Evolutionary conservation across 2,888 invertebrate species (phyloP), one percentile per base, ranked within the genome.

Genomic region (Phortica okadai): DNA sequence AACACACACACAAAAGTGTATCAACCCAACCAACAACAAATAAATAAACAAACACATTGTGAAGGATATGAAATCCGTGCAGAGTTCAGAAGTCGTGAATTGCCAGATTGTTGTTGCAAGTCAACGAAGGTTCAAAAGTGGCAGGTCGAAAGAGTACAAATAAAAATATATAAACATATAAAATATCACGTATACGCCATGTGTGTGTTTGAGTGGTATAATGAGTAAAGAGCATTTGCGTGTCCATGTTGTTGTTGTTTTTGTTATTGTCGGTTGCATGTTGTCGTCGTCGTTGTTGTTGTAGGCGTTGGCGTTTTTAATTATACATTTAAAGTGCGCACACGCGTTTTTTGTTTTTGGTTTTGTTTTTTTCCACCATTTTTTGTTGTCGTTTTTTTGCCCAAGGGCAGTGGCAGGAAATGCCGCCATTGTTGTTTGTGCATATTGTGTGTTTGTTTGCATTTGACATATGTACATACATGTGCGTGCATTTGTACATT

Each of bases 51-150:
- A 33, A 33, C 33, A 33, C 33, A 33, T 0, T 33, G 33, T 5
- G 33, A 33, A 33, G 33, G 33, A 33, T 5, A 33, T 33, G 8
- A 56, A 7, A 58, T 56, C 10, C 10, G 45, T 1, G 21, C 45
- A 33, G 14, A 54, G 14, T 4, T 14, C 44, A 42, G 14, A 67
- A n/a, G 33, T 42, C 69, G 45, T 69, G 44, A 50, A 25, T 50
- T 54, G 70, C 70, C 58, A 73, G 58, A 73, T 59, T 73, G 73
- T 73, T 41, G n/a, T 73, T 58, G n/a, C 33, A 54, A 70, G 54
- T 21, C 50, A 70, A 33, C 25, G 62, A 25, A 25, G 21, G 25
- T n/a, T 8, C 14, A 70, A 70, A 70, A n/a, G 44, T 44, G 44
- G 67, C 44, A 67, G n/a, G n/a, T 16, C 10, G 62, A 50, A 11